These are phyloP conservation scores for Siniperca scherzeri DNA, from an alignment of 2,797 vertebrate genomes.

Conservation along the genomic window DNA sequence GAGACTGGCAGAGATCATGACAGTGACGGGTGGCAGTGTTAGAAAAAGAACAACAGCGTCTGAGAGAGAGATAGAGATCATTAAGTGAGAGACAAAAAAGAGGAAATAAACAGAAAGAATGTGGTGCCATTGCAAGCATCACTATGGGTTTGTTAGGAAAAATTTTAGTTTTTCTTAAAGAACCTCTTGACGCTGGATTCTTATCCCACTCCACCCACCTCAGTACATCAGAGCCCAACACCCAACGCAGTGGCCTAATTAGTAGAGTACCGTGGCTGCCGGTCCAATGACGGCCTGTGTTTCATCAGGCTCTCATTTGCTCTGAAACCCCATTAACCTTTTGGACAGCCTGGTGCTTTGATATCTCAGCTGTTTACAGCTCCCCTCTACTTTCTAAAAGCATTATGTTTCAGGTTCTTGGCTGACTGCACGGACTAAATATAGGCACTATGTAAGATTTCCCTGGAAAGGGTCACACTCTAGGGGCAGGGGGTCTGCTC, in stretches of 20 bases:
- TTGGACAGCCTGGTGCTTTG: constrained; percentile 64
- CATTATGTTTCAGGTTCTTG: constrained; percentile 77
- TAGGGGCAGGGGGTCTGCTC: constrained; percentile 39
- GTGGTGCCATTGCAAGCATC: not conserved
- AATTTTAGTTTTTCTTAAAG: constrained; percentile 21
- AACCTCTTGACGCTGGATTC: constrained; percentile 7
- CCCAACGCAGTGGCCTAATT: constrained; percentile 56
- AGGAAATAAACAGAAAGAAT: not conserved
- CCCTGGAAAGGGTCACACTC: constrained; percentile 73
- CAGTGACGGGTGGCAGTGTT: not conserved
- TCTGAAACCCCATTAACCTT: constrained; percentile 80
- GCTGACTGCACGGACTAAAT: constrained; percentile 73
- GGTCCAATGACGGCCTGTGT: constrained; percentile 47
- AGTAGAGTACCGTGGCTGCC: constrained; percentile 29
- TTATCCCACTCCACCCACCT: constrained; percentile 22
- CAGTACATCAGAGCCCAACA: constrained; percentile 23
- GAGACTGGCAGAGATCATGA: not conserved
- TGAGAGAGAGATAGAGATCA: constrained; percentile 10
- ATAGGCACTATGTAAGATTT: constrained; percentile 75
- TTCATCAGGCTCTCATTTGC: constrained; percentile 68
- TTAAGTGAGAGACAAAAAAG: not conserved
- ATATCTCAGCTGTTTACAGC: constrained; percentile 79
- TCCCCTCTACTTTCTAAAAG: constrained; percentile 63
- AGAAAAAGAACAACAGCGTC: not conserved
- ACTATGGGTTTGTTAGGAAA: constrained; percentile 4